Evolutionary conservation across 2,797 vertebrate genomes (phyloP), one percentile per base, ranked within the genome.

Genomic region (Micropoecilia bifurca): DNA sequence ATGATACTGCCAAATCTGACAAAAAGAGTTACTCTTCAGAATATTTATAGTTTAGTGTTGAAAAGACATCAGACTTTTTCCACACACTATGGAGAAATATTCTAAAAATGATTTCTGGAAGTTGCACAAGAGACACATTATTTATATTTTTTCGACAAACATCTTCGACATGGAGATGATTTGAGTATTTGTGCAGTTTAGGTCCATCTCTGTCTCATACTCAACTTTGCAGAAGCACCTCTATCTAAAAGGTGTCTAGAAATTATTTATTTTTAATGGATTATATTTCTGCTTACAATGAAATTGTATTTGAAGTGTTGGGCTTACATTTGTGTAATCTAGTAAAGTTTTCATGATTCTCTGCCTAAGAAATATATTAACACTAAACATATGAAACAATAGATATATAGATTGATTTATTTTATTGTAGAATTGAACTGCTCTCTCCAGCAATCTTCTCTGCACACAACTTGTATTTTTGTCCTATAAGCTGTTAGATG

Each of bases 131-230:
- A 77, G 72, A 87, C 53, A 48, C 22, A 53, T 72, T 81, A 83
- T 90, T 89, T 81, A 69, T 83, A 84, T 83, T 80, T 85, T 79
- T 33, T 33, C 33, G 33, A 33, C 33, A 33, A 33, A 1, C 33
- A 33, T 33, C 33, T 81, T 39, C 28, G 72, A 73, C 66, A 82
- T 80, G 33, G 0, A 0, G 9, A 9, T 68, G 33, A 39, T 66
- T 82, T 76, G 73, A 61, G 45, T 78, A 72, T 80, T 87, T 79
- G 53, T 61, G 71, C 50, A 80, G 75, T 87, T 85, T 69, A 79
- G 55, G 78, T 71, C 71, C 10, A 8, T 87, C 73, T 81, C 84
- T 77, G 55, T 87, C 73, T 46, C 10, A n/a, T 46, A 22, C 68
- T 81, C 16, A 81, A 80, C 1, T 72, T 66, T 83, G 57, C 16